These are phyloP conservation scores for Symphodus melops DNA, from an alignment of 2,113 vertebrate species.

Conservation along the genomic window DNA sequence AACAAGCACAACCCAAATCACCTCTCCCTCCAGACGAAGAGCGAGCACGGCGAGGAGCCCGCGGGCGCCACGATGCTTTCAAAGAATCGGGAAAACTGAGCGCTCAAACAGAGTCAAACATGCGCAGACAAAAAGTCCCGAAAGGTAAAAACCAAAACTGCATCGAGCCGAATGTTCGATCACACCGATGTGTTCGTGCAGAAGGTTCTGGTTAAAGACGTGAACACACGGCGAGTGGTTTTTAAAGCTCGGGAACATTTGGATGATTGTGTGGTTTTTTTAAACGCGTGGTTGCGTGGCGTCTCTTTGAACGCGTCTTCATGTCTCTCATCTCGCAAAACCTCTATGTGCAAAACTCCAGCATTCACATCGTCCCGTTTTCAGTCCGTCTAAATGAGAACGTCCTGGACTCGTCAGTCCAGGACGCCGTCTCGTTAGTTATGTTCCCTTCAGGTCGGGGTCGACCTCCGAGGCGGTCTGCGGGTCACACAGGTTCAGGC, in stretches of 20 bases:
- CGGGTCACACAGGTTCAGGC: conserved; percentile 31
- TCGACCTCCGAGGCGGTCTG: background rate
- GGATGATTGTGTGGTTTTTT: too few relatives aligned
- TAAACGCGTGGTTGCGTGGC: too few relatives aligned
- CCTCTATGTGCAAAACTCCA: conserved; percentile 73
- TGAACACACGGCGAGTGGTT: too few relatives aligned
- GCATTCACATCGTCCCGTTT: conserved; percentile 37
- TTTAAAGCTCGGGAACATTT: too few relatives aligned
- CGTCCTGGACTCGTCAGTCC: conserved; percentile 20
- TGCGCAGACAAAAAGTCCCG: too few relatives aligned
- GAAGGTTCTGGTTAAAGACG: too few relatives aligned
- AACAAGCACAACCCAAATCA: conserved; percentile 69
- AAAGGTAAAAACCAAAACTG: too few relatives aligned
- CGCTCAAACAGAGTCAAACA: conserved; percentile 3
- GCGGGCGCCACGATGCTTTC: conserved; percentile 29
- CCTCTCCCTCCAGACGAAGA: conserved; percentile 56
- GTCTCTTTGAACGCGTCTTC: conserved; percentile 2
- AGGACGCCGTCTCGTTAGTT: conserved; percentile 35
- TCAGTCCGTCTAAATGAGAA: conserved; percentile 16
- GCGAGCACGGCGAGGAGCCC: conserved; percentile 18
- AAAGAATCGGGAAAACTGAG: conserved; percentile 32
- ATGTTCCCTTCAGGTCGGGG: conserved; percentile 47
- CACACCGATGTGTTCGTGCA: too few relatives aligned
- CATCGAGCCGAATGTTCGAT: too few relatives aligned
- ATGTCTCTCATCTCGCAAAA: conserved; percentile 24